Evolutionary conservation across 2,113 vertebrate species (phyloP).

Genomic region (Lamprologus sp.): DNA sequence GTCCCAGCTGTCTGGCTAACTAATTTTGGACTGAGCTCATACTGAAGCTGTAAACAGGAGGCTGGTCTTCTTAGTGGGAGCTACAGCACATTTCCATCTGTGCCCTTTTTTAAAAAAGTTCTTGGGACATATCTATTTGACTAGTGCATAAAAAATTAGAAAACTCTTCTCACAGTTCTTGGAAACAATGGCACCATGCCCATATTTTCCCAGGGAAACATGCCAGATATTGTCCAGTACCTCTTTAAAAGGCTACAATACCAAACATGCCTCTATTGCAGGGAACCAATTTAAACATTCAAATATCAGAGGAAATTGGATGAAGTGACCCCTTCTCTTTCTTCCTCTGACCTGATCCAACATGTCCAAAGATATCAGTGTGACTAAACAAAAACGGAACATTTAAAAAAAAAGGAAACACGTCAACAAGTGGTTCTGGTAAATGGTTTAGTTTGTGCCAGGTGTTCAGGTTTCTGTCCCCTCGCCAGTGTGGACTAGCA

Average conservation of each 20-base stretch:
- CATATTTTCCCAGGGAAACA: not conserved
- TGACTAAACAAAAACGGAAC: not conserved
- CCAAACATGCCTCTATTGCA: not conserved
- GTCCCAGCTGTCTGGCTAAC: slow-evolving; percentile 6
- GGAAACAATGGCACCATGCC: not conserved
- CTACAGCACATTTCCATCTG: not conserved
- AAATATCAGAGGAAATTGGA: not conserved
- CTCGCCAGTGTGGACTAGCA: not conserved
- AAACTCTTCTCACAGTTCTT: not conserved
- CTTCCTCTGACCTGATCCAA: not conserved
- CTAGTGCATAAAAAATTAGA: not conserved
- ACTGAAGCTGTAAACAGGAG: slow-evolving; percentile 16
- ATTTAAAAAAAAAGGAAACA: not conserved
- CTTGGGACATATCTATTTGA: not conserved
- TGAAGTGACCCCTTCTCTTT: not conserved
- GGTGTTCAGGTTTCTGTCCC: slow-evolving; percentile 8
- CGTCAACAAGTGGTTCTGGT: slow-evolving; percentile 19
- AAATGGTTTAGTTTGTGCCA: slow-evolving; percentile 7
- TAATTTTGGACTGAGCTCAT: not conserved
- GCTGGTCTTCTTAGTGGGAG: not conserved
- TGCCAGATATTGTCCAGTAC: not conserved
- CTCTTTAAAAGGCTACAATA: not conserved
- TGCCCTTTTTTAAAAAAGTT: not conserved
- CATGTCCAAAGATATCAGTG: not conserved
- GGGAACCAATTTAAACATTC: not conserved